These are phyloP conservation scores for Geophilus truncorum DNA, from an alignment of 2,888 invertebrate genomes.

Conservation along the genomic window DNA sequence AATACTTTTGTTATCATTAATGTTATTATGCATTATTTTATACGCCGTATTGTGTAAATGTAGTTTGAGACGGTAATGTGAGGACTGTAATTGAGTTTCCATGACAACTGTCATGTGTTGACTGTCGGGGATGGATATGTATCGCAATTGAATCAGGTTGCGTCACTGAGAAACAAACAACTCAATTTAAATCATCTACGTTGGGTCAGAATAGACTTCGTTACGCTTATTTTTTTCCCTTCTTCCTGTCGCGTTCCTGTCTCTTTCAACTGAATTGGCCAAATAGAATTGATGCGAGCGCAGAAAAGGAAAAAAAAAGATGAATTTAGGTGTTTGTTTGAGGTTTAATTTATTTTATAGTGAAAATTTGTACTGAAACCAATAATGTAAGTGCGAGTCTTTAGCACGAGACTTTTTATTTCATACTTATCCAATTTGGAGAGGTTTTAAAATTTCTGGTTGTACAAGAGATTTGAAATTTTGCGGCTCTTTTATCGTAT, in stretches of 20 bases:
- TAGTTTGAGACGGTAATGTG: not conserved
- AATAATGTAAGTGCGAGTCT: no score
- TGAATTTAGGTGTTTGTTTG: no score
- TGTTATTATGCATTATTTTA: not conserved
- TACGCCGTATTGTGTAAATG: not conserved
- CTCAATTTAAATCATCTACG: not conserved
- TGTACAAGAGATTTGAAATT: no score
- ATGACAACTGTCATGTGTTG: not conserved
- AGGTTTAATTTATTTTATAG: no score
- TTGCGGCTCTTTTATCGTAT: no score
- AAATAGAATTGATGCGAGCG: not conserved
- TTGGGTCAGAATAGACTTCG: slow-evolving; percentile 11
- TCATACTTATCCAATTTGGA: no score
- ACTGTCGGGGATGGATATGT: not conserved
- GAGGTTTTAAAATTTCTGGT: no score
- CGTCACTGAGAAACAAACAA: not conserved
- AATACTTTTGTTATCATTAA: no score
- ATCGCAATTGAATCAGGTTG: not conserved
- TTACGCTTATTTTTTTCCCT: not conserved
- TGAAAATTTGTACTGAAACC: no score
- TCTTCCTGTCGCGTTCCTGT: no score
- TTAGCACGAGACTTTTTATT: no score
- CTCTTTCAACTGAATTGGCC: not conserved
- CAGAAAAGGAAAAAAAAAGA: no score
- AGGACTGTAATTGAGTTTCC: not conserved